Evolutionary conservation across 2,797 vertebrate species (phyloP).

Genomic region (Acanthurus tractus): DNA sequence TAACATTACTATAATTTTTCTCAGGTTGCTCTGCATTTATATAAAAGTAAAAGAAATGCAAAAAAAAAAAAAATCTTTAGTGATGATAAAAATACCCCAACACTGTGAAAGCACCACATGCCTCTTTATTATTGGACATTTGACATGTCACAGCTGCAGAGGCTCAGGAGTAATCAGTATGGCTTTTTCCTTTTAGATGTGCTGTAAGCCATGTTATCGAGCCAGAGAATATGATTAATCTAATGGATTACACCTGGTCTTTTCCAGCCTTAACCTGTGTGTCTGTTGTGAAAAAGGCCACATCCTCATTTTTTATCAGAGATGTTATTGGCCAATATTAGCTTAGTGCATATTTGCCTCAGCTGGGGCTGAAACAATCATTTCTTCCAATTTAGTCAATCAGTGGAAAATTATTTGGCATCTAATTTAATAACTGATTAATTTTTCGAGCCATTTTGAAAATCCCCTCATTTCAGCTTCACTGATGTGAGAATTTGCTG

Average conservation of each 20-base stretch:
- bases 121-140: background rate
- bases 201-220: constrained; percentile 7
- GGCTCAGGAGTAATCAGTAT: background rate
- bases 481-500: background rate
- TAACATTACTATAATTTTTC: background rate
- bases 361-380: background rate
- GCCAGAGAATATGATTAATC: constrained; percentile 10
- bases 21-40: background rate
- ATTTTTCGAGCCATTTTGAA: background rate
- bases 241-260: background rate
- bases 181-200: background rate
- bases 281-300: background rate
- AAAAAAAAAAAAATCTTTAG: background rate
- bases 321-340: background rate
- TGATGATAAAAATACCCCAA: background rate
- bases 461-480: too few relatives aligned
- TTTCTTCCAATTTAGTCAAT: background rate
- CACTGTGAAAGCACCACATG: background rate
- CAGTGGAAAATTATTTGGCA: background rate
- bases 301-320: background rate
- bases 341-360: background rate
- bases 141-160: background rate
- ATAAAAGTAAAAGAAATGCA: background rate
- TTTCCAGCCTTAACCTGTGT: constrained; percentile 10
- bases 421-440: background rate